Evolutionary conservation across 2,113 vertebrate species (phyloP), one percentile per base, ranked within the genome.

Genomic region (Hydrolagus affinis): DNA sequence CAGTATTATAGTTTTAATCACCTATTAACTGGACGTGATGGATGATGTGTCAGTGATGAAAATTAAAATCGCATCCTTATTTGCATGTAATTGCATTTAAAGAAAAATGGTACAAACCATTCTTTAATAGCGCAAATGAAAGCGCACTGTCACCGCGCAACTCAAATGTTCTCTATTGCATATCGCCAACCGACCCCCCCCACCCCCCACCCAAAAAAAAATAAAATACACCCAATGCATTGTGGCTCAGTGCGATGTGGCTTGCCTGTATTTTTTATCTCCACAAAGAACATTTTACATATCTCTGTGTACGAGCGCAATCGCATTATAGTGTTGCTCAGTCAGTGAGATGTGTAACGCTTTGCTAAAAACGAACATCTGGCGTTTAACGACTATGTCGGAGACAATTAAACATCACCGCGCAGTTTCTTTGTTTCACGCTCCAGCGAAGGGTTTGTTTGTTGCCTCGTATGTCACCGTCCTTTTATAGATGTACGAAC

Each of bases 321-420:
- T 25, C 19, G 66, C 25, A 83, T 83, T 83, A 83, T 83, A 66
- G 60, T 62, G 21, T 66, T 83, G 23, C 60, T 64, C 77, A 83
- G 60, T 83, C 77, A 66, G 60, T 83, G 78, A 83, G 28, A 83
- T 68, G 78, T 64, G 32, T 66, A 68, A 68, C 32, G 66, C 78
- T 83, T 83, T 59, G 25, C 66, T 17, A 72, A 80, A 83, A 62
- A 62, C 92, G 95, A 96, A 95, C 96, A 99, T 96, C 97, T 98
- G 96, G 96, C 93, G 91, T 96, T 97, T 96, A 98, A 98, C 93
- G 95, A 95, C 96, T 96, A 94, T 92, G 92, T 97, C 96, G 95
- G 95, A 96, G 92, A 94, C 96, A 96, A 97, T 98, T 98, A 97
- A 95, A 96, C 94, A 95, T 93, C 93, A 95, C 96, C 95, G 96